Evolutionary conservation across 2,888 invertebrate genomes (phyloP), one percentile per base, ranked within the genome.

Genomic region (Acanthopleura granulata): DNA sequence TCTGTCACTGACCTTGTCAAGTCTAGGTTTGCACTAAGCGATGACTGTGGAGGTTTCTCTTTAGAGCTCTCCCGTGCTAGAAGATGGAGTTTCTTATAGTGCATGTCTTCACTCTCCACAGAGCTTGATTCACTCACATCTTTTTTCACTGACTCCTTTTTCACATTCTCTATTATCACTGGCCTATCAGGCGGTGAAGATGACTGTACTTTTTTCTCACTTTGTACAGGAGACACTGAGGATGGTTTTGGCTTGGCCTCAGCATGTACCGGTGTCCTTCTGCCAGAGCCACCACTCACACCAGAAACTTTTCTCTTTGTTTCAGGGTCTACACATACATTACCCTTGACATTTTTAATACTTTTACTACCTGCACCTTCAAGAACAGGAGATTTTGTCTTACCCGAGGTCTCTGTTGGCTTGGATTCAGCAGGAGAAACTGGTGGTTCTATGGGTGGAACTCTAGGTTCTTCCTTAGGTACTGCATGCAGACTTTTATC

Each of bases 81-180:
- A 80, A 86, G 79, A 82, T 82, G 83, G 81, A 86, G 86, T 84
- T 88, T 88, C 82, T 87, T 87, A 82, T 81, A 87, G 86, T 88
- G 87, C 88, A 88, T 88, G 72, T 75, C 66, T 75, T 75, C 75
- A 72, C 72, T 49, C 62, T 71, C 71, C 22, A 29, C 71, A 22
- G 15, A 22, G 30, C 29, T 27, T 6, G 16, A 15, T 15, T 27
- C 66, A 66, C 25, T 66, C 66, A 66, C 66, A 66, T 66, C 29
- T 27, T 66, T 27, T 66, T 22, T 27, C 16, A 25, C 29, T n/a
- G 4, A 22, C 22, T 22, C 22, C 16, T 22, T 66, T 27, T 66
- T 66, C 66, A 66, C 66, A 27, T 27, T 66, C 22, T 66, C 25
- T 27, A 27, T 66, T 22, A 18, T 18, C n/a, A 12, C 57, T 57